phyloP scores from a whole-genome alignment of 1,140 invertebrate genomes.

The Colletes gigas region DNA sequence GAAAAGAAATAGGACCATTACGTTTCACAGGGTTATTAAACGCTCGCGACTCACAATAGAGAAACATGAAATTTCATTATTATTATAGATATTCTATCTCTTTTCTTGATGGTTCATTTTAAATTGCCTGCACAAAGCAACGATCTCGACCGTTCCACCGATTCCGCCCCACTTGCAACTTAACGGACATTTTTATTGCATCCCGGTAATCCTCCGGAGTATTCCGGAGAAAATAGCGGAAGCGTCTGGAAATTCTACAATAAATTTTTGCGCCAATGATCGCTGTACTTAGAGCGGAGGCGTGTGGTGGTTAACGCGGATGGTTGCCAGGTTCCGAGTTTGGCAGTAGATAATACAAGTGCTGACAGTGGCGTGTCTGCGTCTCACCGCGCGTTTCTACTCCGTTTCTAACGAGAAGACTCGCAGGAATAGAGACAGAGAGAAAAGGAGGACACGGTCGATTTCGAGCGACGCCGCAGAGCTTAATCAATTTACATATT shows the following conservation, averaged over 20 bases:
- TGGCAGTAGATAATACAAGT: neutral
- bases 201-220: slow-evolving; percentile 5
- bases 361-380: neutral
- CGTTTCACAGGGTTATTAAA: too few relatives aligned
- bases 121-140: too few relatives aligned
- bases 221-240: neutral
- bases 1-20: too few relatives aligned
- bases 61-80: too few relatives aligned
- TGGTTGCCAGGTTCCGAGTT: neutral
- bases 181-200: slow-evolving; percentile 14
- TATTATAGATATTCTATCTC: too few relatives aligned
- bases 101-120: too few relatives aligned
- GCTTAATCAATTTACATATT: slow-evolving; percentile 56
- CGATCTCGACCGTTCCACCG: too few relatives aligned
- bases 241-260: neutral
- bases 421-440: too few relatives aligned
- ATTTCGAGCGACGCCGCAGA: slow-evolving; percentile 11
- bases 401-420: neutral
- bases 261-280: slow-evolving; percentile 18
- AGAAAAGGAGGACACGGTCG: neutral
- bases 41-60: too few relatives aligned
- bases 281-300: too few relatives aligned
- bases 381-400: neutral
- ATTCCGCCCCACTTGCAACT: too few relatives aligned
- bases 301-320: neutral